phyloP scores from a whole-genome alignment of 2,113 vertebrate species.

The Vimba vimba region DNA sequence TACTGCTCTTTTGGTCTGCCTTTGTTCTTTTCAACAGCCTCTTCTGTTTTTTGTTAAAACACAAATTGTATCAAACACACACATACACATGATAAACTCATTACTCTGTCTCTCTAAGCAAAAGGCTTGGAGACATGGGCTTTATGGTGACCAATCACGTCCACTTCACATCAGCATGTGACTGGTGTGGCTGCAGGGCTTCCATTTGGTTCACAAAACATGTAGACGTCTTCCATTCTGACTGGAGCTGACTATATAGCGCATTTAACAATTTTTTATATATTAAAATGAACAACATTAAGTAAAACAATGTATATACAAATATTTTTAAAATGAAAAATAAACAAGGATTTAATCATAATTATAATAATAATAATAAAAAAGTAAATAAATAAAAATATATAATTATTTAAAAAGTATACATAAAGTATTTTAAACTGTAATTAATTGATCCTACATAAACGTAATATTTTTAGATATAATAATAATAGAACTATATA shows the following conservation, averaged over 20 bases:
- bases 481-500: not conserved
- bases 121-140: conserved; percentile 41
- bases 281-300: not conserved
- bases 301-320: not conserved
- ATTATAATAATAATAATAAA: not conserved
- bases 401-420: not conserved
- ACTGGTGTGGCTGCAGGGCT: conserved; percentile 15
- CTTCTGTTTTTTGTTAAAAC: conserved; percentile 72
- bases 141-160: conserved; percentile 35
- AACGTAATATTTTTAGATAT: not conserved
- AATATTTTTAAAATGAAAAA: not conserved
- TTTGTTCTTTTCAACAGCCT: conserved; percentile 1
- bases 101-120: conserved; percentile 54
- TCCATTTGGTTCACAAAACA: conserved; percentile 18
- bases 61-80: conserved; percentile 62
- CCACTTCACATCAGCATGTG: conserved; percentile 38
- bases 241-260: not conserved
- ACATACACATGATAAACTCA: conserved; percentile 64
- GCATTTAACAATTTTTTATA: not conserved
- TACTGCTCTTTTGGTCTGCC: not conserved
- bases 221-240: not conserved
- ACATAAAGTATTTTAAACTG: not conserved
- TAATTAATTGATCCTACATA: not conserved
- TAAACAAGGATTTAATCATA: not conserved
- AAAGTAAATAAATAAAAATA: not conserved